phyloP scores from a whole-genome alignment of 2,113 vertebrate species.

The Arothron firmamentum region DNA sequence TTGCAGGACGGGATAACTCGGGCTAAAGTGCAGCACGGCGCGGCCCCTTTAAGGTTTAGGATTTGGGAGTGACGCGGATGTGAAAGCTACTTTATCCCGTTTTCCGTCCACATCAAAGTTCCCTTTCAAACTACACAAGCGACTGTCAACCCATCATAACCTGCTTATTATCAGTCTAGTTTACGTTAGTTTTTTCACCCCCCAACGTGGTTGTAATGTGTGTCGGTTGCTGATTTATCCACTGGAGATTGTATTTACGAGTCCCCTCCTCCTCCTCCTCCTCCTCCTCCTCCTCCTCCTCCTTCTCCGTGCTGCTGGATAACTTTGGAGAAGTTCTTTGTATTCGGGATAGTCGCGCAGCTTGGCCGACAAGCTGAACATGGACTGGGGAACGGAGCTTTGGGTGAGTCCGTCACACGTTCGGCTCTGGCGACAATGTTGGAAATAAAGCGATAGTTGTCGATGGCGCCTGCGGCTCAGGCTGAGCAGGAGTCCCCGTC shows the following conservation, averaged over 20 bases:
- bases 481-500: background rate
- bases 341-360: slow-evolving; percentile 51
- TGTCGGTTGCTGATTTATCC: slow-evolving; percentile 22
- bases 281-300: slow-evolving; percentile 10
- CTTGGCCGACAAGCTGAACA: slow-evolving; percentile 59
- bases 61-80: slow-evolving; percentile 81
- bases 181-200: slow-evolving; percentile 13
- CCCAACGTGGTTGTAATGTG: slow-evolving; percentile 1
- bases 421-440: no score
- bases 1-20: background rate
- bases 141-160: slow-evolving; percentile 10
- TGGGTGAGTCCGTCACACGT: slow-evolving; percentile 68
- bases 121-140: slow-evolving; percentile 44
- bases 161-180: slow-evolving; percentile 14
- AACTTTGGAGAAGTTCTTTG: slow-evolving; percentile 77
- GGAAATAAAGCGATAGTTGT: no score
- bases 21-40: background rate
- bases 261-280: slow-evolving; percentile 40
- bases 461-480: no score
- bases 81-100: slow-evolving; percentile 74
- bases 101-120: slow-evolving; percentile 66
- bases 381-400: slow-evolving; percentile 81
- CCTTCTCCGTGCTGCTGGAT: slow-evolving; percentile 19
- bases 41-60: slow-evolving; percentile 79
- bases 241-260: slow-evolving; percentile 35